Evolutionary conservation across 2,113 vertebrate genomes (phyloP), one percentile per base, ranked within the genome.

Genomic region (Notechis scutatus): DNA sequence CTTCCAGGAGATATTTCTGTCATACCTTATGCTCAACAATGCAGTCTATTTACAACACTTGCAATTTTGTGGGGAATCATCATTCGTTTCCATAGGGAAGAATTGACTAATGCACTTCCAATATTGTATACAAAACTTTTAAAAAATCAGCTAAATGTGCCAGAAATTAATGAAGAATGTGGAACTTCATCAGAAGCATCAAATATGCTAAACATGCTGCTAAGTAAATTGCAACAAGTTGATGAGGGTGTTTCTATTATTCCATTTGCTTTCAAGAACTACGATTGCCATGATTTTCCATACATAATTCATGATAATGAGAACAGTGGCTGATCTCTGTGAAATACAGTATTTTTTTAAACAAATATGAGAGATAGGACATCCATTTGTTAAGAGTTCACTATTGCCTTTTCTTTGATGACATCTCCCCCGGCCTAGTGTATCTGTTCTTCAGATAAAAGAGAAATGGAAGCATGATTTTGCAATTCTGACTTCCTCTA

Each of bases 401-500:
- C 2, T 81, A 21, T 20, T 95, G 94, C 55, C 29, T 93, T 94
- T 95, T 94, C 95, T 96, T 96, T 90, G 42, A 90, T 90, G 56
- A 81, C 18, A 39, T 9, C 0, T 50, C 10, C 18, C 26, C 47
- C 18, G 8, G 52, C 24, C 20, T 45, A 39, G 69, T 54, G 64
- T 23, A 20, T 4, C 2, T 23, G 10, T 42, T 85, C 23, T 24
- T 55, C 94, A 92, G 92, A 90, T 95, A 94, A 94, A 85, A 92
- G 93, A 94, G 95, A 93, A 95, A 94, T 94, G 95, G 42, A 97
- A 96, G 93, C 95, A 95, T 94, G 96, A 95, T 96, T 96, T 93
- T 97, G 95, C 92, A 95, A 54, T 29, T 55, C 18, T 81, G 34
- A 81, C 94, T 94, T 96, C 94, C 95, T 96, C 94, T 95, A 94